Conservation (phyloP, 2,113 vertebrate species). For the Lasiurus borealis region DNA sequence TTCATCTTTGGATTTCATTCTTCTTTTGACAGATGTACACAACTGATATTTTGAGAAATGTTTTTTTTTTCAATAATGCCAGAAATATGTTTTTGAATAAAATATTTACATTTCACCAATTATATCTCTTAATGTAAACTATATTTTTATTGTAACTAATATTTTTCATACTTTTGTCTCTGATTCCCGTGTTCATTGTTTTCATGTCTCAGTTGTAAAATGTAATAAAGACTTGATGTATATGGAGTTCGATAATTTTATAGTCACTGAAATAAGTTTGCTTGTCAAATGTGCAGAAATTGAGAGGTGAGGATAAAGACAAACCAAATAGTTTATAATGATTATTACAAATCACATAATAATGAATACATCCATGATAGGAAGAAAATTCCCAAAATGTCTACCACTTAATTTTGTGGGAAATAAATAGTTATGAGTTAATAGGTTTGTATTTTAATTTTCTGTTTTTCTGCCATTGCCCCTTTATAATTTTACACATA, state of each 20-base stretch:
- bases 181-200: neutral
- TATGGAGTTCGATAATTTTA: neutral
- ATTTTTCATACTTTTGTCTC: neutral
- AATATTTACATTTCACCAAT: neutral
- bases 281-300: neutral
- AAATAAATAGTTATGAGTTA: neutral
- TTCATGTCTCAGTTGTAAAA: neutral
- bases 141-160: neutral
- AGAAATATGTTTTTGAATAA: neutral
- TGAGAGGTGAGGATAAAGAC: neutral
- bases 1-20: neutral
- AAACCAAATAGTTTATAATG: neutral
- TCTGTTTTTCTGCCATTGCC: neutral
- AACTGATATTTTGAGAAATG: neutral
- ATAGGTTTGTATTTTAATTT: neutral
- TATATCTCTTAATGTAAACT: constrained; percentile 17
- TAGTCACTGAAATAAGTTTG: neutral
- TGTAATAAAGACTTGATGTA: neutral
- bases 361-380: neutral
- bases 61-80: neutral
- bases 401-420: neutral
- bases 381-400: neutral
- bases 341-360: neutral
- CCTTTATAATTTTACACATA: neutral
- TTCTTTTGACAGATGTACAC: neutral